phyloP scores from a whole-genome alignment of 2,797 vertebrate species.

The Vultur gryphus region DNA sequence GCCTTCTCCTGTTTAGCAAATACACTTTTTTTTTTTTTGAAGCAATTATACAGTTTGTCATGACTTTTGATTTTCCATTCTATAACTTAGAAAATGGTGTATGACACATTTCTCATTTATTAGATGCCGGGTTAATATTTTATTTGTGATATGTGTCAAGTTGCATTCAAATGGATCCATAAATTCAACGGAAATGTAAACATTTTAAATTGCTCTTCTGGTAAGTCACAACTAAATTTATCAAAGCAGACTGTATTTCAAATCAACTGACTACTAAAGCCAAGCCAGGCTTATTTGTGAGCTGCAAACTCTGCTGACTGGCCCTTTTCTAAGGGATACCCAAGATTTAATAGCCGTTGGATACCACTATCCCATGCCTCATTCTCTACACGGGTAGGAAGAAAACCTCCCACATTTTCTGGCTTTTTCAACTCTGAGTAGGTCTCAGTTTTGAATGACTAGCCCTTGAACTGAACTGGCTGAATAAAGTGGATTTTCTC shows the following conservation, averaged over 20 bases:
- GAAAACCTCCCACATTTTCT: background rate
- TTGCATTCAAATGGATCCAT: background rate
- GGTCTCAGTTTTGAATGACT: background rate
- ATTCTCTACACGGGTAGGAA: background rate
- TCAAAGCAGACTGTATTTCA: background rate
- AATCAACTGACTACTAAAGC: background rate
- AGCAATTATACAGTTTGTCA: background rate
- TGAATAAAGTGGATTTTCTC: background rate
- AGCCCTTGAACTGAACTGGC: background rate
- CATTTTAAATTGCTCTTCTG: background rate
- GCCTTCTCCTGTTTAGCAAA: background rate
- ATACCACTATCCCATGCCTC: background rate
- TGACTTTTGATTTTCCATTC: background rate
- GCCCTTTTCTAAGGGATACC: background rate
- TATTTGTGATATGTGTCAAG: background rate
- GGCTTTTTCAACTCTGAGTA: background rate
- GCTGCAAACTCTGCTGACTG: background rate
- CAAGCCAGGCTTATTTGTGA: background rate
- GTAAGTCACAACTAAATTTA: background rate
- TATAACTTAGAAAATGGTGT: background rate
- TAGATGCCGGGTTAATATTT: background rate
- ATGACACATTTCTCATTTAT: background rate
- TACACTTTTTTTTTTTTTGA: fast-evolving
- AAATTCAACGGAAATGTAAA: background rate
- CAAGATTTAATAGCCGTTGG: background rate